A percentile compares a stretch with the other conserved stretches of the same genome.
Conservation (phyloP, 2,888 invertebrate genomes). For the Microctonus brassicae region DNA sequence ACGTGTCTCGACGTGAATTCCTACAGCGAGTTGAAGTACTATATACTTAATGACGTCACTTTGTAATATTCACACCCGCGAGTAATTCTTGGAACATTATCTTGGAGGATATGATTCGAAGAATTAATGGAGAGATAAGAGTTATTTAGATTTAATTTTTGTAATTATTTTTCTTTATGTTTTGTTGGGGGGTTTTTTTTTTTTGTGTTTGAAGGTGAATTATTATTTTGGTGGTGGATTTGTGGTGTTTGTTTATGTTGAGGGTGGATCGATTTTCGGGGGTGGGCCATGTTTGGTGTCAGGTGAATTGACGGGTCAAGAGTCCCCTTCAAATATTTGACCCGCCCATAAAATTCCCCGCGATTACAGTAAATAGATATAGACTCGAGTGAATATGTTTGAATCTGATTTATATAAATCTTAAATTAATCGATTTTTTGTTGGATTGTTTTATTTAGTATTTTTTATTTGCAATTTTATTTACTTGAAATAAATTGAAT, state of each 20-base stretch:
- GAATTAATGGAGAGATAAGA: background rate
- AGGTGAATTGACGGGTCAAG: slow-evolving; percentile 47
- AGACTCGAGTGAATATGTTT: slow-evolving; percentile 11
- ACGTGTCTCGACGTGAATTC: slow-evolving; percentile 19
- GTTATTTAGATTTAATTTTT: slow-evolving; percentile 1
- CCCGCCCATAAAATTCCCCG: slow-evolving; percentile 27
- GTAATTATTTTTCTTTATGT: background rate
- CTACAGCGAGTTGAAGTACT: background rate
- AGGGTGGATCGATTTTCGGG: slow-evolving; percentile 32
- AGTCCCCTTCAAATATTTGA: slow-evolving; percentile 43
- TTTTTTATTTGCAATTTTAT: no score
- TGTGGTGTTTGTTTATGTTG: no score
- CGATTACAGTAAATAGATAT: slow-evolving; percentile 35
- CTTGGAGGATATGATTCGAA: slow-evolving; percentile 8
- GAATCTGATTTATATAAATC: slow-evolving; percentile 13
- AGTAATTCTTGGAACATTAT: slow-evolving; percentile 19
- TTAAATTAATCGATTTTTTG: background rate
- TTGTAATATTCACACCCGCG: slow-evolving; percentile 24
- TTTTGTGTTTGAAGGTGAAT: background rate
- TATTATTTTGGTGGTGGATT: no score
- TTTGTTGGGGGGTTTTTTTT: background rate
- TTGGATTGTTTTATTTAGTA: background rate
- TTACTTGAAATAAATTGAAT: no score
- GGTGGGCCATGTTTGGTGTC: slow-evolving; percentile 32
- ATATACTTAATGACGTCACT: slow-evolving; percentile 27